These are phyloP conservation scores for Sylvilagus bachmani DNA, from an alignment of 2,113 vertebrate species.

Conservation along the genomic window DNA sequence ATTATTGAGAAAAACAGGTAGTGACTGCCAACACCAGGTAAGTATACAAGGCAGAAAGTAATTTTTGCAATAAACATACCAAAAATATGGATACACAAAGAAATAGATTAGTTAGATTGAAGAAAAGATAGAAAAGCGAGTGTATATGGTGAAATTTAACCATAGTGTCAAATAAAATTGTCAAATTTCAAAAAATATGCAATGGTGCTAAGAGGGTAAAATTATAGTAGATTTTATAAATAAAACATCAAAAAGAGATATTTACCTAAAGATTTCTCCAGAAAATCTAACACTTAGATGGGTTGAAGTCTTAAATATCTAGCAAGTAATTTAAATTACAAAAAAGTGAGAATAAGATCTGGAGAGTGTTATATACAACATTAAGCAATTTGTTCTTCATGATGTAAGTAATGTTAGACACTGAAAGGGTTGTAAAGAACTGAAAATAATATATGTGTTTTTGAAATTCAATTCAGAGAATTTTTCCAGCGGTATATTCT, in stretches of 20 bases:
- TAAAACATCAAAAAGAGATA: conserved; percentile 29
- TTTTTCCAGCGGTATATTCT: background rate
- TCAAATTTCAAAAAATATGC: background rate
- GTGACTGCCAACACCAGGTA: background rate
- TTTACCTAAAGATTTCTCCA: background rate
- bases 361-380: background rate
- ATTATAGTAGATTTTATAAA: background rate
- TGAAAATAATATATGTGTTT: background rate
- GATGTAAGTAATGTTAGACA: background rate
- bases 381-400: background rate
- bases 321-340: background rate
- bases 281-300: background rate
- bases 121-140: background rate
- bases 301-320: background rate
- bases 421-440: background rate
- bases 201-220: background rate
- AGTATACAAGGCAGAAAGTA: background rate
- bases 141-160: background rate
- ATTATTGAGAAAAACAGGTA: background rate
- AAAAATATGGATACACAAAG: background rate
- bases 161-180: background rate
- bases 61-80: background rate
- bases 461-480: background rate
- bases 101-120: background rate
- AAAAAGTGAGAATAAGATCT: background rate